Evolutionary conservation across 2,113 vertebrate species (phyloP), one percentile per base, ranked within the genome.

Genomic region (Glaucidium brasilianum): DNA sequence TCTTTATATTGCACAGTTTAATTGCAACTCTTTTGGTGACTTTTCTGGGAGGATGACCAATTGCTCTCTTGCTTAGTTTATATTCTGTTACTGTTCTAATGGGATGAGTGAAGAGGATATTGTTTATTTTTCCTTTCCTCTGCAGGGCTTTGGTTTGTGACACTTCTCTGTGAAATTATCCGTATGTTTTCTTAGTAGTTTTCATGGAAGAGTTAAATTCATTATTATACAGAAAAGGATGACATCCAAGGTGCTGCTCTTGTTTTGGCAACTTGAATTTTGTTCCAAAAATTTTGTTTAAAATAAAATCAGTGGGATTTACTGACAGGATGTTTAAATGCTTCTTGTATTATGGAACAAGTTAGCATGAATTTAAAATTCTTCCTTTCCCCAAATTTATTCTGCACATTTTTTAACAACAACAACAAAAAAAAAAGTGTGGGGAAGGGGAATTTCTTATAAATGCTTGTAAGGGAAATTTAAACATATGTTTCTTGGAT

Each of bases 41-140:
- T 85, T 83, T 87, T 82, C 62, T 15, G 11, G 80, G 55, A 30
- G n/a, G 59, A 77, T 92, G 71, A 85, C 25, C 45, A 66, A 55
- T 85, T 93, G 19, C 10, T 27, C 20, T 78, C 22, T 64, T 84
- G 55, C 30, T 85, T 68, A 60, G 90, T 82, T 96, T 85, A 85
- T 91, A n/a, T 76, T 93, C 62, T 79, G 47, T 88, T 95, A 25
- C 81, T 90, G 43, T 94, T 83, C 74, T 93, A 76, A 92, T 55
- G 20, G 58, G 39, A 45, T 82, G 56, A 96, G 66, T 26, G 55
- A 84, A 81, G 71, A 87, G 39, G 62, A 60, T 56, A 73, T 37
- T 85, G 77, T 85, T 94, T 95, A 73, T 82, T 93, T 92, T 91
- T 85, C 49, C 83, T 96, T 94, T 78, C 55, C 45, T 85, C 74